phyloP scores from a whole-genome alignment of 64 coral and sea anemone species.

The Porites lutea region DNA sequence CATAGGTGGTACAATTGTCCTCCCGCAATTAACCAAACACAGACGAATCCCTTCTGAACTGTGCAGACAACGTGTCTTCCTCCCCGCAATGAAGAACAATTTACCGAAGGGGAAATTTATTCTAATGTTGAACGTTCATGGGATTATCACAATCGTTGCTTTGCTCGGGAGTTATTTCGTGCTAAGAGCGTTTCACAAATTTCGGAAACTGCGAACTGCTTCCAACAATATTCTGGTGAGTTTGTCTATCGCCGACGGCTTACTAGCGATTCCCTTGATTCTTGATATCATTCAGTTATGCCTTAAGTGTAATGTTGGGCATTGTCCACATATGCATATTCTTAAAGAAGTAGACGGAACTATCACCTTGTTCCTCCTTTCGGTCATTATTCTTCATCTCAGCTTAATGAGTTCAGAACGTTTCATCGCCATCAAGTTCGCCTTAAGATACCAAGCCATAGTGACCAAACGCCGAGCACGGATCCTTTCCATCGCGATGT shows the following conservation, averaged over 20 bases:
- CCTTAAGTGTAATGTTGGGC: no score
- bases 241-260: constrained; percentile 19
- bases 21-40: no score
- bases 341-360: neutral
- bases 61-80: no score
- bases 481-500: neutral
- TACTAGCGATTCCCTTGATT: neutral
- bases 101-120: no score
- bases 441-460: neutral
- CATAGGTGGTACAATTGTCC: no score
- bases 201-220: constrained; percentile 3
- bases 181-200: constrained; percentile 3
- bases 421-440: neutral
- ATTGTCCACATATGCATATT: neutral
- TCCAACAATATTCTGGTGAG: constrained; percentile 40
- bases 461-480: constrained; percentile 13
- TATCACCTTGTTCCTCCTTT: neutral
- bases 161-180: neutral
- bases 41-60: no score
- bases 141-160: neutral
- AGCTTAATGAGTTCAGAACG: constrained; percentile 8
- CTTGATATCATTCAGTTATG: neutral
- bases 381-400: constrained; percentile 12
- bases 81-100: no score
- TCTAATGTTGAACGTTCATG: no score